These are phyloP conservation scores for Mermis nigrescens DNA, from an alignment of 2,888 invertebrate genomes.

Conservation along the genomic window DNA sequence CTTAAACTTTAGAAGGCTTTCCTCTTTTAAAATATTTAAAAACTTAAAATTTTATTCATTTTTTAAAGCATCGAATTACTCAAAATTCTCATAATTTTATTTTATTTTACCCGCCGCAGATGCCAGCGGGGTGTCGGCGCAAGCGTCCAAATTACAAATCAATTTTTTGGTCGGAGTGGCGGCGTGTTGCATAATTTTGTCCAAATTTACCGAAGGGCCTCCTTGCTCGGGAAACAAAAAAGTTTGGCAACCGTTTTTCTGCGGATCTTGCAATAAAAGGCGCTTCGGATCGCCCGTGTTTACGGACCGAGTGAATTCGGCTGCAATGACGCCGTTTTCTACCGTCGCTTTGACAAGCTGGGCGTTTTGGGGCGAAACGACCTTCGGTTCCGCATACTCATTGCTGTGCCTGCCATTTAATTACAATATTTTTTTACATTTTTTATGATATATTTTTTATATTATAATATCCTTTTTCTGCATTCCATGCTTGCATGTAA, in stretches of 20 bases:
- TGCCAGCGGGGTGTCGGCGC: neutral
- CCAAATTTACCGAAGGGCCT: neutral
- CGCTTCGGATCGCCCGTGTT: neutral
- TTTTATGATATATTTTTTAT: too few species aligned
- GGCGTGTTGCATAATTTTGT: neutral
- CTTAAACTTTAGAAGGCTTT: too few species aligned
- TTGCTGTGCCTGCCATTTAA: neutral
- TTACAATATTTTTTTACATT: too few species aligned
- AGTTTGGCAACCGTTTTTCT: neutral
- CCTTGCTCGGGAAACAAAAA: neutral
- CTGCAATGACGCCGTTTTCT: neutral
- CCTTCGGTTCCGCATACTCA: neutral
- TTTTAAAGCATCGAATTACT: too few species aligned
- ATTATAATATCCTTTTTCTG: too few species aligned
- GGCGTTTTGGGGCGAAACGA: neutral
- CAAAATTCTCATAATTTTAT: too few species aligned
- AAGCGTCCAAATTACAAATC: neutral
- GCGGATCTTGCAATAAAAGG: neutral
- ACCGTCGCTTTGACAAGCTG: neutral
- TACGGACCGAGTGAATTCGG: neutral
- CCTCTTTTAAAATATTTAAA: too few species aligned
- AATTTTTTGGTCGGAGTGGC: neutral
- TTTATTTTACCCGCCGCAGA: neutral
- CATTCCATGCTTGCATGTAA: too few species aligned
- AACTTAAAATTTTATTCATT: too few species aligned